Evolutionary conservation across 2,113 vertebrate species (phyloP).

Genomic region (Pseudois nayaur): DNA sequence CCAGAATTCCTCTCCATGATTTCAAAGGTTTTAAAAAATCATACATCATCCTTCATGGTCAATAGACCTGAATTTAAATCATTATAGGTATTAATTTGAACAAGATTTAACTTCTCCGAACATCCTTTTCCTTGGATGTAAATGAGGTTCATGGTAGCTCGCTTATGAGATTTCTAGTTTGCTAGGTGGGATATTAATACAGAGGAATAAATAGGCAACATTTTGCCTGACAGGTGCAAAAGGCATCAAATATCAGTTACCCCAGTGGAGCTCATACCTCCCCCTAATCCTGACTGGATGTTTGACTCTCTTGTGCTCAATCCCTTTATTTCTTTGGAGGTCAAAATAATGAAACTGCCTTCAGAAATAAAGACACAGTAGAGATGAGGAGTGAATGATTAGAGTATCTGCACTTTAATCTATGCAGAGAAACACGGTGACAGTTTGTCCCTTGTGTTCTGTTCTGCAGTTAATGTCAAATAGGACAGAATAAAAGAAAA

Average conservation of each 20-base stretch:
- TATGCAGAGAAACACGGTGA: not conserved
- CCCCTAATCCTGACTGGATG: not conserved
- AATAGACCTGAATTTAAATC: not conserved
- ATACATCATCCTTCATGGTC: not conserved
- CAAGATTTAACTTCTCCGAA: not conserved
- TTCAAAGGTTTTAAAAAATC: not conserved
- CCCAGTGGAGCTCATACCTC: not conserved
- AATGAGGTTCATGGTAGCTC: not conserved
- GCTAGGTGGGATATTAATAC: not conserved
- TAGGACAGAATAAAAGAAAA: not conserved
- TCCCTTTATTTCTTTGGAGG: not conserved
- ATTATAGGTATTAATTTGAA: not conserved
- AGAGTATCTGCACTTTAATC: not conserved
- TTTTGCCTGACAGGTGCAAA: not conserved
- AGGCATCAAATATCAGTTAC: not conserved
- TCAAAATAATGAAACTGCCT: not conserved
- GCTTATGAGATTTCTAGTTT: not conserved
- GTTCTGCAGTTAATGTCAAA: not conserved
- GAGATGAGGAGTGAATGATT: not conserved
- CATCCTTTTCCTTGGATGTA: not conserved
- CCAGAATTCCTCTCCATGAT: not conserved
- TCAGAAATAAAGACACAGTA: conserved; percentile 15
- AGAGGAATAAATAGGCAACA: not conserved
- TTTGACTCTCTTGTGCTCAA: not conserved
- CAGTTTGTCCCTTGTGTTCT: not conserved